These are phyloP conservation scores for Drosophila mojavensis DNA, from an alignment of 1,140 invertebrate genomes.

Conservation along the genomic window DNA sequence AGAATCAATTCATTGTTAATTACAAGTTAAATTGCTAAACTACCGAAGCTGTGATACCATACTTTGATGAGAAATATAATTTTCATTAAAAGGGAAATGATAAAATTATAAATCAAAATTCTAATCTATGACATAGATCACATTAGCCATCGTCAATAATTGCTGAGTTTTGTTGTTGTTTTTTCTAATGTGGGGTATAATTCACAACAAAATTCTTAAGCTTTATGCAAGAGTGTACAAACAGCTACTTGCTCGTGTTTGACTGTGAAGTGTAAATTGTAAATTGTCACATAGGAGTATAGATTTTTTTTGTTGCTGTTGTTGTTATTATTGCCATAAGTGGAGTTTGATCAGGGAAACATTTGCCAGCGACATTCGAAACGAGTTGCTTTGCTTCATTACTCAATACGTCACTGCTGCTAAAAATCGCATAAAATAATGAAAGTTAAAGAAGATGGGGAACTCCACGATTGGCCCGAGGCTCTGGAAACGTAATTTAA, in stretches of 20 bases:
- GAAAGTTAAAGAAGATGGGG: constrained; percentile 18
- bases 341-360: constrained; percentile 1
- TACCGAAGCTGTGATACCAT: neutral
- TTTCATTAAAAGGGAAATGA: too few species aligned
- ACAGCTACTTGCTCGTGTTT: neutral
- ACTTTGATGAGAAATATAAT: too few species aligned
- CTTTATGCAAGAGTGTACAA: neutral
- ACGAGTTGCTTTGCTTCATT: neutral
- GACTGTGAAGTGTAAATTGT: constrained; percentile 24
- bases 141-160: too few species aligned
- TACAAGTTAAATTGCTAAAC: constrained; percentile 30
- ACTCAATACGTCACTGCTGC: neutral
- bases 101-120: too few species aligned
- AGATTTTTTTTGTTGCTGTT: neutral
- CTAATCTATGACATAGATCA: too few species aligned
- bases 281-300: too few species aligned
- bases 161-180: too few species aligned
- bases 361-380: neutral
- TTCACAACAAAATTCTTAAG: too few species aligned
- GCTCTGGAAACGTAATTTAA: constrained; percentile 56
- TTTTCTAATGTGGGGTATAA: too few species aligned
- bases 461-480: constrained; percentile 35
- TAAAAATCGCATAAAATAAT: neutral
- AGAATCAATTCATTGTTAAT: neutral
- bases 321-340: neutral